Percentiles rank a stretch among this genome's conserved stretches.
Conservation (phyloP, 2,797 vertebrate species). For the Menidia menidia region DNA sequence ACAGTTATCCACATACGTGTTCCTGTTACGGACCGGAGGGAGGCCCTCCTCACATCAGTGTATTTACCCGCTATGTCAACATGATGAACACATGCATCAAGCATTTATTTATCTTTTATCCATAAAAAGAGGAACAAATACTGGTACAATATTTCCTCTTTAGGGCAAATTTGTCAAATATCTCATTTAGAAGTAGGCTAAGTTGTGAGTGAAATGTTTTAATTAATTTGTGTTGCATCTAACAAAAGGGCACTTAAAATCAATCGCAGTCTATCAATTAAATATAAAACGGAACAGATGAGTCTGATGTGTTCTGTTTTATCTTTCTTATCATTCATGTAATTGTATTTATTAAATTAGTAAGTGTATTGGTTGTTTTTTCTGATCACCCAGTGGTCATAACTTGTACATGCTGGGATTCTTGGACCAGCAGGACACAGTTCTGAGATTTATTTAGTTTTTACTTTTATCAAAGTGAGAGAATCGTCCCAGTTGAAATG, state of each 20-base stretch:
- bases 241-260: conserved; percentile 39
- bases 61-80: conserved; percentile 35
- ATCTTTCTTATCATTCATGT: neutral
- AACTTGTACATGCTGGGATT: neutral
- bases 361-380: conserved; percentile 1
- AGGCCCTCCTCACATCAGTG: conserved; percentile 9
- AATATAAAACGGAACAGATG: conserved; percentile 41
- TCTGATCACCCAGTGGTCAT: conserved; percentile 42
- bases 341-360: neutral
- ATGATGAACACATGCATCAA: conserved; percentile 9
- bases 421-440: neutral
- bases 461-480: neutral
- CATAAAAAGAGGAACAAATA: conserved; percentile 19
- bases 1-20: neutral
- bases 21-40: conserved; percentile 29
- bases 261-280: conserved; percentile 48
- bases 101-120: conserved; percentile 5
- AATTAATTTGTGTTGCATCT: conserved; percentile 28
- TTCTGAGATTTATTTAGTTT: too few relatives aligned
- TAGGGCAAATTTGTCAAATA: conserved; percentile 19
- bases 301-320: conserved; percentile 19
- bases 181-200: conserved; percentile 26
- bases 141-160: conserved; percentile 47
- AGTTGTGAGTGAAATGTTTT: conserved; percentile 37
- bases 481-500: neutral